Conservation (phyloP, 2,888 invertebrate genomes). For the Chouioia cunea region DNA sequence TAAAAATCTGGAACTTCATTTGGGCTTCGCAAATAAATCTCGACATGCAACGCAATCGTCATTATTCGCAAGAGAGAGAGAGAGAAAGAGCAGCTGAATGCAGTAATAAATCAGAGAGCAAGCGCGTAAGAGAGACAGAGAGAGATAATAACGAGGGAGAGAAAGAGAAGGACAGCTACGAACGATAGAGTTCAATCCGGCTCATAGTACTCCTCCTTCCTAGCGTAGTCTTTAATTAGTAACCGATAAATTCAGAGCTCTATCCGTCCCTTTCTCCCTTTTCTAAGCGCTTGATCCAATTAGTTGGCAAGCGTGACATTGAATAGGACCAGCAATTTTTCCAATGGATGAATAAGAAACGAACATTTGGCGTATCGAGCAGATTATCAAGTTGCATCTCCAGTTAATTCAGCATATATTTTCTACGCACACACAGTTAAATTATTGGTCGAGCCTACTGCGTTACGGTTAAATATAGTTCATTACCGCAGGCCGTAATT, state of each 20-base stretch:
- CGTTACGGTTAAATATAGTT: conserved; percentile 67
- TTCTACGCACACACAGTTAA: conserved; percentile 62
- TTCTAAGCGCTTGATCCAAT: conserved; percentile 36
- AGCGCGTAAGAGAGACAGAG: conserved; percentile 11
- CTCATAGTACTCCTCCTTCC: conserved; percentile 51
- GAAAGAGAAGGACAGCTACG: conserved; percentile 16
- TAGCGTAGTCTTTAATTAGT: conserved; percentile 60
- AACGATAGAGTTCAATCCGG: conserved; percentile 55
- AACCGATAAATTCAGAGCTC: conserved; percentile 58
- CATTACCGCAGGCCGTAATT: conserved; percentile 67
- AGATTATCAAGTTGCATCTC: no score
- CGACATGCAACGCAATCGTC: conserved; percentile 37
- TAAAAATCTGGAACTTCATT: conserved; percentile 36
- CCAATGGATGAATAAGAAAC: no score
- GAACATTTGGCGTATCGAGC: no score
- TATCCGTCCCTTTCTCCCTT: conserved; percentile 2
- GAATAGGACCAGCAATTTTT: neutral
- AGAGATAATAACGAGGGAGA: conserved; percentile 29
- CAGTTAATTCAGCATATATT: conserved; percentile 57
- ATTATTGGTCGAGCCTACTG: conserved; percentile 66
- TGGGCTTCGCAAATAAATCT: conserved; percentile 40
- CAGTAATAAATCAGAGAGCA: conserved; percentile 41
- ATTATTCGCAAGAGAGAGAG: conserved; percentile 33
- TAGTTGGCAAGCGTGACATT: conserved; percentile 14
- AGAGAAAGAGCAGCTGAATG: conserved; percentile 31